Evolutionary conservation across 2,113 vertebrate species (phyloP).

Genomic region (Vicugna pacos): DNA sequence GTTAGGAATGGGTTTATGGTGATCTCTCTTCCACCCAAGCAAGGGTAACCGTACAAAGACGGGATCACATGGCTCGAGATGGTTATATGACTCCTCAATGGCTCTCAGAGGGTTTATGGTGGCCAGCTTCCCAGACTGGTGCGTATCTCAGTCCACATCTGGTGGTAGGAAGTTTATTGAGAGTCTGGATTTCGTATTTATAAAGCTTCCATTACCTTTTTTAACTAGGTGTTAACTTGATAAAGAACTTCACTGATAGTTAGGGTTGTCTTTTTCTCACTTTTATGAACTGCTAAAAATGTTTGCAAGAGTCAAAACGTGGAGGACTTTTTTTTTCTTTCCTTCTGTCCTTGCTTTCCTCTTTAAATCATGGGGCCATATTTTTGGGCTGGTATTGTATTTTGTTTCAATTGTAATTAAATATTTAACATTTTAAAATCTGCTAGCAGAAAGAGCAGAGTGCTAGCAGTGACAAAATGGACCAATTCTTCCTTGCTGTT

Average conservation of each 20-base stretch:
- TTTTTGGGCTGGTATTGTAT: background rate
- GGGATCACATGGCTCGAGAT: background rate
- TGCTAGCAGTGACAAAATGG: background rate
- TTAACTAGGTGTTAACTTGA: constrained; percentile 85
- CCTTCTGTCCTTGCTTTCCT: constrained; percentile 21
- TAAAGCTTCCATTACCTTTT: constrained; percentile 78
- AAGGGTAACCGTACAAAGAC: constrained; percentile 35
- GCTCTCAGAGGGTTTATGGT: constrained; percentile 71
- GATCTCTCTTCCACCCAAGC: constrained; percentile 13
- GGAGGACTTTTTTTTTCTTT: constrained; percentile 16
- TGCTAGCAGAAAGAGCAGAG: constrained; percentile 8
- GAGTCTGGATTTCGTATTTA: constrained; percentile 80
- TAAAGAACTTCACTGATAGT: constrained; percentile 78
- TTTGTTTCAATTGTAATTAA: background rate
- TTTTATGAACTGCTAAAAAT: constrained; percentile 84
- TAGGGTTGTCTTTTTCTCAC: constrained; percentile 80
- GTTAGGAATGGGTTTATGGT: constrained; percentile 37
- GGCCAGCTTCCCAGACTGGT: constrained; percentile 69
- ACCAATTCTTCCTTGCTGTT: background rate
- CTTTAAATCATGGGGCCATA: constrained; percentile 34
- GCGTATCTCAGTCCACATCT: constrained; percentile 75
- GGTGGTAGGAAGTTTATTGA: constrained; percentile 78
- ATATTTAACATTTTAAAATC: constrained; percentile 38
- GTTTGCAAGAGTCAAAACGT: constrained; percentile 72
- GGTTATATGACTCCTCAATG: constrained; percentile 40